These are phyloP conservation scores for Acholoe squamosa DNA, from an alignment of 2,888 invertebrate genomes.

Conservation along the genomic window DNA sequence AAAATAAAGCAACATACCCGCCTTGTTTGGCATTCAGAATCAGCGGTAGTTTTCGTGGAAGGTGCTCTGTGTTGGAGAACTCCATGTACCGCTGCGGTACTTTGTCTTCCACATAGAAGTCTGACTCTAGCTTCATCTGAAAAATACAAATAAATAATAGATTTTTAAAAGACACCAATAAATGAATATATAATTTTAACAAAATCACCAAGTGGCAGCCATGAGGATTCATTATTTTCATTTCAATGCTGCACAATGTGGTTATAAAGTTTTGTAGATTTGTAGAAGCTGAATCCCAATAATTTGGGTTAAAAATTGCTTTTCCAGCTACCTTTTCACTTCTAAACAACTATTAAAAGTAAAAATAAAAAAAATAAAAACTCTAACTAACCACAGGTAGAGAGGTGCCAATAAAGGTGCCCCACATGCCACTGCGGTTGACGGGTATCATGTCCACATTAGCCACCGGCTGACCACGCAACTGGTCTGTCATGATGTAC, in stretches of 20 bases:
- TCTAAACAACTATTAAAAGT: too few species aligned
- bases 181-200: too few species aligned
- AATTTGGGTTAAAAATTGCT: too few species aligned
- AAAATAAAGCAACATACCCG: neutral
- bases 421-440: conserved; percentile 46
- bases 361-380: neutral
- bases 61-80: neutral
- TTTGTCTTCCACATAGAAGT: neutral
- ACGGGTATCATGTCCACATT: neutral
- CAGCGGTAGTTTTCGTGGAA: neutral
- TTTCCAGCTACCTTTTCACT: too few species aligned
- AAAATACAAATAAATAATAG: too few species aligned
- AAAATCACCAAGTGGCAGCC: too few species aligned
- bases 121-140: neutral
- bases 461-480: neutral
- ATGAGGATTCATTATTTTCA: too few species aligned
- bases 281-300: too few species aligned
- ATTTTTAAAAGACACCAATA: too few species aligned
- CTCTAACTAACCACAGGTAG: neutral
- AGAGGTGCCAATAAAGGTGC: neutral
- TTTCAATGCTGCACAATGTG: too few species aligned
- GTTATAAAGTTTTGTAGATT: too few species aligned
- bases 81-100: conserved; percentile 25
- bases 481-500: neutral
- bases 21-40: neutral